Conservation (phyloP, 1,140 invertebrate species). For the Habropoda laboriosa region DNA sequence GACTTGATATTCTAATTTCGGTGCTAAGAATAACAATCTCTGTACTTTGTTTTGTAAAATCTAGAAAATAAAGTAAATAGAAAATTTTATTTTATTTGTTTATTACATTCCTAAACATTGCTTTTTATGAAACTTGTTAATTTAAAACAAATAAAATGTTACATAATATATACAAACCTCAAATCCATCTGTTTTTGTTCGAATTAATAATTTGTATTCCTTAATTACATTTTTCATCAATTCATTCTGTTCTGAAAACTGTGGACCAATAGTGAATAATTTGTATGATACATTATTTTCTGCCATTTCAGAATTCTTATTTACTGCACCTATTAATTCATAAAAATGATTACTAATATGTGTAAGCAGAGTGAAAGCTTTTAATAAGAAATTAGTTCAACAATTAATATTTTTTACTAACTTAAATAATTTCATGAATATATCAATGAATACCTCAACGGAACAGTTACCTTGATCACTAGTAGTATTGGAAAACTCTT, state of each 20-base stretch:
- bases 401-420: neutral
- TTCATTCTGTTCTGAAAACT: slow-evolving; percentile 62
- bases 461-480: neutral
- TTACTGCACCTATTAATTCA: neutral
- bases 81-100: neutral
- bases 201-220: slow-evolving; percentile 77
- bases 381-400: neutral
- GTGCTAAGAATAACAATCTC: slow-evolving; percentile 70
- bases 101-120: neutral
- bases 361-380: neutral
- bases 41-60: slow-evolving; percentile 54
- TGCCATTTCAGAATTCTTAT: neutral
- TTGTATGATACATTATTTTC: slow-evolving; percentile 75
- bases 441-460: neutral
- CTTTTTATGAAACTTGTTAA: slow-evolving; percentile 2
- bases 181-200: slow-evolving; percentile 78
- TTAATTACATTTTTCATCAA: slow-evolving; percentile 70
- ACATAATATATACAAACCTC: slow-evolving; percentile 69
- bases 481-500: neutral
- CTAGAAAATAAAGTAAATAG: slow-evolving; percentile 34
- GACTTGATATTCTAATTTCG: slow-evolving; percentile 81
- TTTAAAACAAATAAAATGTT: neutral
- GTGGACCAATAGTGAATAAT: slow-evolving; percentile 77
- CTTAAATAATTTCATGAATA: neutral
- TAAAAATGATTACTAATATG: neutral